These are phyloP conservation scores for Blera fallax DNA, from an alignment of 2,888 invertebrate species.

Conservation along the genomic window DNA sequence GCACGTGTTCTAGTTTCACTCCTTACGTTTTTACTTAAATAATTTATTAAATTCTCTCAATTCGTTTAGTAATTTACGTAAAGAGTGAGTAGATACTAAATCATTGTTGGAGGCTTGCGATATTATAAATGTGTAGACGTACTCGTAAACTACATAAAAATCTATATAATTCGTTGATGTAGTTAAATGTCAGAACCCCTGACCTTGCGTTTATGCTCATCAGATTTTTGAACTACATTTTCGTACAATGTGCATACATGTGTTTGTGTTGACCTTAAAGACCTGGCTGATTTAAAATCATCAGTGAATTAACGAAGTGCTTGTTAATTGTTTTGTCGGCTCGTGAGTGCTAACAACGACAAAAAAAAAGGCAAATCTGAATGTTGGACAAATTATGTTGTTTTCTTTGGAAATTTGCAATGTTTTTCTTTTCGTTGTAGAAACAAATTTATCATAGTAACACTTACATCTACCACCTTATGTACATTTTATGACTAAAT, in stretches of 20 bases:
- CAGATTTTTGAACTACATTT: conserved; percentile 26
- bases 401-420: not conserved
- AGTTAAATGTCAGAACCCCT: conserved; percentile 18
- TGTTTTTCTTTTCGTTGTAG: not conserved
- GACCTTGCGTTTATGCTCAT: conserved; percentile 28
- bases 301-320: not conserved
- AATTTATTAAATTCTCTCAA: not conserved
- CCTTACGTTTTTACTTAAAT: not conserved
- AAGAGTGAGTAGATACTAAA: not conserved
- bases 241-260: not conserved
- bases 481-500: no score
- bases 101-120: not conserved
- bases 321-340: not conserved
- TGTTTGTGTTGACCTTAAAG: not conserved
- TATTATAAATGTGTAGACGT: no score
- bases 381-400: not conserved
- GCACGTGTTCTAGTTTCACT: not conserved
- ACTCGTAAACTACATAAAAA: not conserved
- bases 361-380: not conserved
- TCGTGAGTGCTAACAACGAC: not conserved
- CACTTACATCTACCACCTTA: no score
- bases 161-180: conserved; percentile 15
- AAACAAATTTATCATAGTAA: no score
- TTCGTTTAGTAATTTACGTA: not conserved
- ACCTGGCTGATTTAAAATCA: conserved; percentile 5